Evolutionary conservation across 2,888 invertebrate species (phyloP), one percentile per base, ranked within the genome.

Genomic region (Colletes collaris): DNA sequence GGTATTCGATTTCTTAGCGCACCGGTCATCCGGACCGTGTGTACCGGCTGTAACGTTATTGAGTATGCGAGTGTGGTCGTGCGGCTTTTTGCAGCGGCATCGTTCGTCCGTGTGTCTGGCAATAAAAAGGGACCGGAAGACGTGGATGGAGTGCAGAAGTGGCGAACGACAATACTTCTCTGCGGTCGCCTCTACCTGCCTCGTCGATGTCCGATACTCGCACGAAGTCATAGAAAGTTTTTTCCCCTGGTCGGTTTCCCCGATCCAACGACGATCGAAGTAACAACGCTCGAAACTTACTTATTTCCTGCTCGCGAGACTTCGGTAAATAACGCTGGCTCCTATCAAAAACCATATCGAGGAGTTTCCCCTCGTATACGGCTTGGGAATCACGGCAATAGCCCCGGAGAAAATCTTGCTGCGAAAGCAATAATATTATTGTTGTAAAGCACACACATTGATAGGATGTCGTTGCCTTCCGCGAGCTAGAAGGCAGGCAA

Each of bases 111-210:
- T 83, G 79, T 72, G 78, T 77, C 27, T 82, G 75, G 74, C 84
- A 86, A 86, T 86, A 87, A 87, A 84, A 86, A 85, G 77, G 80
- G 78, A 75, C 81, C 79, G 79, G 78, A 77, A 86, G 84, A 87
- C 87, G 87, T 87, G 87, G 86, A 87, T 82, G 58, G 87, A 87
- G 87, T 87, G 84, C 58, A 82, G 78, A 86, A 87, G 76, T 74
- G 79, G 70, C 80, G 79, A 80, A 78, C 86, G 87, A 83, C 85
- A 86, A 86, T 87, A 79, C 79, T 84, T 82, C 59, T 53, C 27
- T 62, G 76, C 66, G 73, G 77, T 68, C 37, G 56, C 40, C 60
- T 19, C 44, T 11, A 68, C 74, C 83, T 69, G 77, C 67, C 50
- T 72, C 59, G 52, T 75, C 75, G 52, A 35, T 70, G 66, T 53